These are phyloP conservation scores for Onychomys arenicola DNA, from an alignment of 2,797 vertebrate genomes.

Conservation along the genomic window DNA sequence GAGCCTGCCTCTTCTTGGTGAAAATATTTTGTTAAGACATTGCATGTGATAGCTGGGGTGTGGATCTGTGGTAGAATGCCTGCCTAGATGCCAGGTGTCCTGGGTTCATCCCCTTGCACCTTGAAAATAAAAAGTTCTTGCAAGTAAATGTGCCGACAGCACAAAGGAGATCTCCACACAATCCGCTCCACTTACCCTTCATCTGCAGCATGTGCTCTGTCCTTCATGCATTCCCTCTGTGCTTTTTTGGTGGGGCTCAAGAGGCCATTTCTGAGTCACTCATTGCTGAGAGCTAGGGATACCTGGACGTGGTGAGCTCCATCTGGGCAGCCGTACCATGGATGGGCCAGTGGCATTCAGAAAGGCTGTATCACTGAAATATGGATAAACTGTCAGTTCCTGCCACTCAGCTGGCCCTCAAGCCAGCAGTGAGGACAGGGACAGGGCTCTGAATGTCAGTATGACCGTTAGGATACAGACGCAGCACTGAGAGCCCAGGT, in stretches of 20 bases:
- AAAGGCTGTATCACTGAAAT: not conserved
- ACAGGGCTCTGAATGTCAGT: not conserved
- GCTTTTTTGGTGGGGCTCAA: not conserved
- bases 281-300: constrained; percentile 42
- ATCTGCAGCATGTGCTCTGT: not conserved
- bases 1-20: not conserved
- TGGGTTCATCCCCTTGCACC: not conserved
- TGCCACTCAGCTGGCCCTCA: not conserved
- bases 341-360: not conserved
- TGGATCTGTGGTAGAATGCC: not conserved
- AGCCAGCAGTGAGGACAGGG: not conserved
- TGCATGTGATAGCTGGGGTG: not conserved
- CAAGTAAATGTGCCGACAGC: not conserved
- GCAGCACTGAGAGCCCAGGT: not conserved
- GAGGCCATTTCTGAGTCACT: constrained; percentile 1
- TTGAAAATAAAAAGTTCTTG: not conserved
- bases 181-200: constrained; percentile 54
- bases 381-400: constrained; percentile 8
- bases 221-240: constrained; percentile 11
- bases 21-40: not conserved
- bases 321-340: constrained; percentile 14
- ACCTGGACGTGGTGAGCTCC: constrained; percentile 64
- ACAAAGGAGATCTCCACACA: not conserved
- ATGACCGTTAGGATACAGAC: not conserved
- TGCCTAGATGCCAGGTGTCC: not conserved